Percentiles rank a stretch among this genome's conserved stretches.
Evolutionary conservation across 2,888 invertebrate species (phyloP).

Genomic region (Drosophila dives): DNA sequence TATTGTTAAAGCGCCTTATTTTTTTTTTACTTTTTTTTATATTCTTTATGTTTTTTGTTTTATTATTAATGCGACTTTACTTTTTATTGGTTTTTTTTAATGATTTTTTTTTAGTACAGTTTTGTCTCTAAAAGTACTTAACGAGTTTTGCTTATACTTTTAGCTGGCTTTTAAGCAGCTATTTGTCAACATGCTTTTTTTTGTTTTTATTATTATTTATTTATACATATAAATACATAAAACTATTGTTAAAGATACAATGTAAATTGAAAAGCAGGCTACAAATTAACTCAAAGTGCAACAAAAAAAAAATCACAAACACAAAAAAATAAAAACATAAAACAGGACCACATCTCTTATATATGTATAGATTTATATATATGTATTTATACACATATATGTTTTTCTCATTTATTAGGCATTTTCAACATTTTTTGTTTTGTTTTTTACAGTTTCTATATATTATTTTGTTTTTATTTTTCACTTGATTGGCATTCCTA

Average conservation of each 20-base stretch:
- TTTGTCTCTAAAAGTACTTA: constrained; percentile 77
- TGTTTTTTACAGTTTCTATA: constrained; percentile 44
- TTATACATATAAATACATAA: constrained; percentile 78
- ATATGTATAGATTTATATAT: constrained; percentile 31
- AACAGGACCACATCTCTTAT: constrained; percentile 40
- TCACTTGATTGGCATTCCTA: constrained; percentile 70
- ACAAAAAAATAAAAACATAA: constrained; percentile 21
- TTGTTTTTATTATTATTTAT: constrained; percentile 35
- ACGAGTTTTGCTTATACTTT: constrained; percentile 74
- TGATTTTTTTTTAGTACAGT: constrained; percentile 60
- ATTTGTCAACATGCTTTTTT: constrained; percentile 66
- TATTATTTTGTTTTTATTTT: constrained; percentile 32
- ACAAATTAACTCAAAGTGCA: constrained; percentile 68
- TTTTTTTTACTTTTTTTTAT: constrained; percentile 15
- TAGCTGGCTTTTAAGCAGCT: constrained; percentile 69
- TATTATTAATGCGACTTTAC: constrained; percentile 63
- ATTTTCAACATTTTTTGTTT: constrained; percentile 60
- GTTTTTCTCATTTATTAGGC: constrained; percentile 53
- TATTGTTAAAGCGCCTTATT: constrained; percentile 74
- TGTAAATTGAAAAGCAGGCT: constrained; percentile 64
- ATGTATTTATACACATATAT: constrained; percentile 21
- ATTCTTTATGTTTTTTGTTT: constrained; percentile 25
- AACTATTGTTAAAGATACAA: constrained; percentile 70
- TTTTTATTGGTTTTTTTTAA: constrained; percentile 16
- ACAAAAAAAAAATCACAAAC: constrained; percentile 53